phyloP scores from a whole-genome alignment of 53 echinoderm and acorn worm species.

The Echinometra lucunter region DNA sequence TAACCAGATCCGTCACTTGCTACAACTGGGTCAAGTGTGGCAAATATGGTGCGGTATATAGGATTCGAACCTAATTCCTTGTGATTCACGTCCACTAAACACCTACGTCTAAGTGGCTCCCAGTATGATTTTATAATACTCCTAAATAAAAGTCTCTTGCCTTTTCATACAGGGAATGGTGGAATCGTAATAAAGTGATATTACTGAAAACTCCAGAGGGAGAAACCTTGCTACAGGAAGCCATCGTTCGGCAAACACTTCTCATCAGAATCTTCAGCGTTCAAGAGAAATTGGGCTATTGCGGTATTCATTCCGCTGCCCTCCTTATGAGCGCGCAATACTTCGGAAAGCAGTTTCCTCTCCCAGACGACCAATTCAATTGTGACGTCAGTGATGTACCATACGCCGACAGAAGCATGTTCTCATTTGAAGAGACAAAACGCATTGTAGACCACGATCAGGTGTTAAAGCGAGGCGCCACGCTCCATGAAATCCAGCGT shows the following conservation, averaged over 20 bases:
- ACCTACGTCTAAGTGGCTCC: too few relatives aligned
- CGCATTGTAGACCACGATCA: slow-evolving; percentile 9
- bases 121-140: too few relatives aligned
- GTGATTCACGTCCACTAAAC: too few relatives aligned
- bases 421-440: slow-evolving; percentile 56
- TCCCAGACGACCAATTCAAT: neutral
- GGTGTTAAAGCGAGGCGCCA: slow-evolving; percentile 60
- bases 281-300: slow-evolving; percentile 55
- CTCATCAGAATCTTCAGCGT: slow-evolving; percentile 66
- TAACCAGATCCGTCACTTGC: too few relatives aligned
- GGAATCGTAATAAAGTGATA: slow-evolving; percentile 6
- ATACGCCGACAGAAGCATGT: slow-evolving; percentile 66
- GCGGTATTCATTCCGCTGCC: slow-evolving; percentile 68
- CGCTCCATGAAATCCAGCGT: slow-evolving; percentile 52
- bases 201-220: slow-evolving; percentile 64
- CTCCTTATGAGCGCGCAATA: slow-evolving; percentile 73
- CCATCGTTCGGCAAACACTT: slow-evolving; percentile 47
- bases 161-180: neutral
- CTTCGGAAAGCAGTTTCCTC: slow-evolving; percentile 41
- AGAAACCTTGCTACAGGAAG: slow-evolving; percentile 16
- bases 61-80: too few relatives aligned
- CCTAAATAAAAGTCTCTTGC: neutral
- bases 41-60: too few relatives aligned
- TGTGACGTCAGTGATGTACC: slow-evolving; percentile 43
- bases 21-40: too few relatives aligned